phyloP scores from a whole-genome alignment of 1,140 invertebrate species.

The Dendrolimus kikuchii region DNA sequence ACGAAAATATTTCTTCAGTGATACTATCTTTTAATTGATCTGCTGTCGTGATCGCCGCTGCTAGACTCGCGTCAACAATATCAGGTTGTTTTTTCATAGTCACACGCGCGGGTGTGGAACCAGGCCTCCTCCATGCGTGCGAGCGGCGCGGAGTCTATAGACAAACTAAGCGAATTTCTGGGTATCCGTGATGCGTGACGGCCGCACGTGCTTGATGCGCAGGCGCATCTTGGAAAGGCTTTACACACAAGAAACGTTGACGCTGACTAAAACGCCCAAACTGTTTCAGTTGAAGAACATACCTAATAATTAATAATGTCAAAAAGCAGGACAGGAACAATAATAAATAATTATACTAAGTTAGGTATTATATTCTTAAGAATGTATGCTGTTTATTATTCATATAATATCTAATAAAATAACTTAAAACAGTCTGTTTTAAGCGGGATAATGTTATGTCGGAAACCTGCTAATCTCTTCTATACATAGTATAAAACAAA shows the following conservation, averaged over 20 bases:
- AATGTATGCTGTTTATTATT: too few species aligned
- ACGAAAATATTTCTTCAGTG: slow-evolving; percentile 43
- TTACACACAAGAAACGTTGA: neutral
- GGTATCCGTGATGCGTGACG: slow-evolving; percentile 55
- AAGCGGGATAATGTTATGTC: too few species aligned
- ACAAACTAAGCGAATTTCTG: slow-evolving; percentile 61
- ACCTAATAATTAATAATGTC: too few species aligned
- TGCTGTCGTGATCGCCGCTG: slow-evolving; percentile 16
- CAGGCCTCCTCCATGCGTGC: slow-evolving; percentile 41
- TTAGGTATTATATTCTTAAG: too few species aligned
- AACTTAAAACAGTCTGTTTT: too few species aligned
- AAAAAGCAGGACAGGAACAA: too few species aligned
- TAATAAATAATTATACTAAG: too few species aligned
- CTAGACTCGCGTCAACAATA: slow-evolving; percentile 22
- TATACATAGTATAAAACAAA: too few species aligned
- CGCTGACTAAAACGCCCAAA: too few species aligned
- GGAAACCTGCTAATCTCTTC: too few species aligned
- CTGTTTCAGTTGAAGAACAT: too few species aligned
- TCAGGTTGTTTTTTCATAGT: slow-evolving; percentile 37
- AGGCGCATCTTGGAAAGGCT: slow-evolving; percentile 26
- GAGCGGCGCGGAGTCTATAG: slow-evolving; percentile 41
- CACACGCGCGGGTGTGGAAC: slow-evolving; percentile 38
- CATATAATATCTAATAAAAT: too few species aligned
- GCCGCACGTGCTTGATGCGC: slow-evolving; percentile 50
- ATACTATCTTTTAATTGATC: slow-evolving; percentile 10